phyloP scores from a whole-genome alignment of 2,888 invertebrate species.

The Drosophila kuntzei region DNA sequence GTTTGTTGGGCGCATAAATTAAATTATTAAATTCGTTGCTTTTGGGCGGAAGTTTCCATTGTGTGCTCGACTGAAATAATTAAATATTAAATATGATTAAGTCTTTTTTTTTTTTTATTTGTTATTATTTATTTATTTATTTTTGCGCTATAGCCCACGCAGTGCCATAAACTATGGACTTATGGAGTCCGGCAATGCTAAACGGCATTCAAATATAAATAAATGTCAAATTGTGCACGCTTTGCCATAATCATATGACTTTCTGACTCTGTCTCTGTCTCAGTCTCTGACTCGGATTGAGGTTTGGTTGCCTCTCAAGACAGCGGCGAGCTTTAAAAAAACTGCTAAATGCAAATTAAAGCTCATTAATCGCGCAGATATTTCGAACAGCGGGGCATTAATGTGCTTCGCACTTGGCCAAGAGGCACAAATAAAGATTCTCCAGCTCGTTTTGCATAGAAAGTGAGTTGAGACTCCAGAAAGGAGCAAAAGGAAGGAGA shows the following conservation, averaged over 20 bases:
- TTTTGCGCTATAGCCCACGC: slow-evolving; percentile 60
- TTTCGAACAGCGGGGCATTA: slow-evolving; percentile 73
- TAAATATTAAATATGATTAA: slow-evolving; percentile 79
- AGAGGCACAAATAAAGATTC: slow-evolving; percentile 40
- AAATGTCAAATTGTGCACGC: slow-evolving; percentile 78
- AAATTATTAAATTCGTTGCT: slow-evolving; percentile 45
- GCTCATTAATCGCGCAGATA: slow-evolving; percentile 77
- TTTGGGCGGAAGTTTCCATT: slow-evolving; percentile 71
- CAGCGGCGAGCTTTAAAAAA: slow-evolving; percentile 37
- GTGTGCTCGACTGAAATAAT: slow-evolving; percentile 74
- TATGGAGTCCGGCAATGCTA: slow-evolving; percentile 68
- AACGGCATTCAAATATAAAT: slow-evolving; percentile 79
- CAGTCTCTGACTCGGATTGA: not conserved
- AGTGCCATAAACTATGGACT: slow-evolving; percentile 68
- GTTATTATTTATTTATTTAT: slow-evolving; percentile 10
- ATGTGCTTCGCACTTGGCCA: slow-evolving; percentile 74
- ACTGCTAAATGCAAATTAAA: slow-evolving; percentile 78
- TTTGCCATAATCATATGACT: slow-evolving; percentile 69
- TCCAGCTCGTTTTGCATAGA: slow-evolving; percentile 73
- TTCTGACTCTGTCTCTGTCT: slow-evolving; percentile 12
- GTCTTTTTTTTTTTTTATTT: slow-evolving; percentile 15
- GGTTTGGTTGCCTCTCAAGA: slow-evolving; percentile 1
- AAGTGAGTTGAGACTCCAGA: slow-evolving; percentile 48
- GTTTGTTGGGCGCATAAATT: slow-evolving; percentile 30
- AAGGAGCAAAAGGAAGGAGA: not conserved